Base-by-base conservation (phyloP, 2,888 invertebrate genomes). In the Nipponacmea schrenckii region DNA sequence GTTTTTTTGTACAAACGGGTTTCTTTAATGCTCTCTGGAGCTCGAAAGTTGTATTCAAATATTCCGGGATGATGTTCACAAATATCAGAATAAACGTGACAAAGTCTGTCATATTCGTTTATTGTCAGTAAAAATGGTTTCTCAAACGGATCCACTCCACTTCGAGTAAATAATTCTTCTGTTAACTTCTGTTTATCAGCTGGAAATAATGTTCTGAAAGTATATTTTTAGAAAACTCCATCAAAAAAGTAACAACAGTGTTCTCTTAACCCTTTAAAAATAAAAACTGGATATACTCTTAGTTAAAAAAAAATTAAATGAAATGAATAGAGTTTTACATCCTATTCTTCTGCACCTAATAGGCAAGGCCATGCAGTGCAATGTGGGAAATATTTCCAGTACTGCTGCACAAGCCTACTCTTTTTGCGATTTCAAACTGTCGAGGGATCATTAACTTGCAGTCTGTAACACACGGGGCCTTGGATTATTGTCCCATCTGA, bases 71-170 rank as follows among this genome's bases (percentile, higher is more conserved):
- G 78, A 46, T 82, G 76, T 31, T 88, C 79, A 76, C 94, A 91
- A 50, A 95, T 92, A 77, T 92, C 91, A 80, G 92, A 91, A 87
- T 97, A 98, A 1, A 93, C 94, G 79, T 93, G 91, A 81, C 94
- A 93, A 70, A 98, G 87, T 80, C 93, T 91, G 12, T 92, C 91
- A 86, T 95, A 93, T 84, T 97, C 96, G 70, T 92, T 92, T 70
- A 95, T 93, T 0, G 93, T 92, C 67, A 97, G 90, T 86, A 94
- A 91, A 83, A 92, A 94, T 0, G 96, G 92, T 83, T 94, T 91
- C 0, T 91, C 90, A 0, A 91, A 90, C 0, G 93, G 93, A 82
- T 94, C 92, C 0, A 97, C 90, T 69, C 94, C 94, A 0, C 96
- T 93, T 72, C 92, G 87, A 74, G 92, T 90, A 80, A 94, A 93